Evolutionary conservation across 2,888 invertebrate genomes (phyloP).

Genomic region (Pseudeuparius sepicola): DNA sequence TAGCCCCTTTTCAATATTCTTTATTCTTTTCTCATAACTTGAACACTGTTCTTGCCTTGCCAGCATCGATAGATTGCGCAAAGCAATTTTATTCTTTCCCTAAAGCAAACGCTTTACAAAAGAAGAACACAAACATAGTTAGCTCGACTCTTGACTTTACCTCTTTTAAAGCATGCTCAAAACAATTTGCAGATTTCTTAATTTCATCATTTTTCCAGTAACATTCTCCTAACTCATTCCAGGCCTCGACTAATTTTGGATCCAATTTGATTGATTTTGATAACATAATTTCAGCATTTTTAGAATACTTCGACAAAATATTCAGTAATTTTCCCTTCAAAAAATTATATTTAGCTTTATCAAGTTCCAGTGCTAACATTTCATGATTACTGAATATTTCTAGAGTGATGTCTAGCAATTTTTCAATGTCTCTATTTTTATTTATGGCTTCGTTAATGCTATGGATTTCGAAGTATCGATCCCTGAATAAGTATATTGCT

Average conservation of each 20-base stretch:
- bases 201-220: constrained; percentile 81
- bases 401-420: constrained; percentile 50
- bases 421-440: constrained; percentile 54
- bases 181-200: constrained; percentile 71
- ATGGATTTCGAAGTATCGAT: constrained; percentile 70
- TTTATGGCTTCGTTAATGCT: constrained; percentile 56
- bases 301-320: constrained; percentile 54
- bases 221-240: constrained; percentile 84
- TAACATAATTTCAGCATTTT: constrained; percentile 61
- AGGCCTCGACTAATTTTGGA: constrained; percentile 68
- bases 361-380: constrained; percentile 39
- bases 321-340: constrained; percentile 68
- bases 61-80: constrained; percentile 74
- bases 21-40: constrained; percentile 44
- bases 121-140: background rate
- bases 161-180: constrained; percentile 64
- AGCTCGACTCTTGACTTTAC: constrained; percentile 43
- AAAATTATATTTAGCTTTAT: constrained; percentile 46
- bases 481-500: constrained; percentile 57
- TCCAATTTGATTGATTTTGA: constrained; percentile 79
- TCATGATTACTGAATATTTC: constrained; percentile 55
- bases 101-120: constrained; percentile 31
- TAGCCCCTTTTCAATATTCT: constrained; percentile 60
- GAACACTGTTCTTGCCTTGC: constrained; percentile 53
- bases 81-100: constrained; percentile 63